Conservation (phyloP, 2,888 invertebrate genomes). For the Drosophila monieri region DNA sequence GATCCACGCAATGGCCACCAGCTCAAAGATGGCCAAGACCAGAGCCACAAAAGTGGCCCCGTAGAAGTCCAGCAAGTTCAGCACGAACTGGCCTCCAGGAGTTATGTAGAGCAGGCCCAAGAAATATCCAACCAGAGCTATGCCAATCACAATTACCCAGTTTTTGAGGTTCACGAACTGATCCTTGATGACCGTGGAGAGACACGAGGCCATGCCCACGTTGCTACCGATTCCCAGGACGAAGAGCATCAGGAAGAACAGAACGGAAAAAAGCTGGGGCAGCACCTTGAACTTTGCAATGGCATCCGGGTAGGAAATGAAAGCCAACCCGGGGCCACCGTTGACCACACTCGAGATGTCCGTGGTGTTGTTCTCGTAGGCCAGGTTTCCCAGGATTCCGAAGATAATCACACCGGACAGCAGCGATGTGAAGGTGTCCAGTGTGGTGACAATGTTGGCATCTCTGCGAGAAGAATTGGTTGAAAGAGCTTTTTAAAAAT, state of each 20-base stretch:
- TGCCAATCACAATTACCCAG: slow-evolving; percentile 85
- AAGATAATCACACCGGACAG: slow-evolving; percentile 93
- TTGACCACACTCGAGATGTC: slow-evolving; percentile 88
- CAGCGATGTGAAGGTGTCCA: slow-evolving; percentile 93
- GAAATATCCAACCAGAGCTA: slow-evolving; percentile 85
- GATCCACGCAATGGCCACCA: slow-evolving; percentile 90
- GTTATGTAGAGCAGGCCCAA: slow-evolving; percentile 87
- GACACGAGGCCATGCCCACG: slow-evolving; percentile 84
- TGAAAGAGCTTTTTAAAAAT: neutral
- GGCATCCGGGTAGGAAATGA: slow-evolving; percentile 88
- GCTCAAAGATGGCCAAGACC: slow-evolving; percentile 87
- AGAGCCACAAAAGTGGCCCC: slow-evolving; percentile 91
- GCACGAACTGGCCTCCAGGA: slow-evolving; percentile 89
- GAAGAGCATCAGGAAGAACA: slow-evolving; percentile 86
- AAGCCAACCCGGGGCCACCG: slow-evolving; percentile 91
- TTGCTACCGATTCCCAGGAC: slow-evolving; percentile 85
- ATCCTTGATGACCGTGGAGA: slow-evolving; percentile 85
- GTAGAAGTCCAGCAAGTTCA: slow-evolving; percentile 89
- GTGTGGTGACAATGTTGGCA: slow-evolving; percentile 90
- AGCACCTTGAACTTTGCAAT: slow-evolving; percentile 85
- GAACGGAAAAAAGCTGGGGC: slow-evolving; percentile 85
- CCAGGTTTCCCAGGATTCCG: slow-evolving; percentile 92
- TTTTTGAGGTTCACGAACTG: slow-evolving; percentile 82
- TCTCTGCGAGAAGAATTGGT: slow-evolving; percentile 85
- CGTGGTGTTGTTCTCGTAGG: slow-evolving; percentile 86